Conservation (phyloP, 2,113 vertebrate genomes). For the Phasianus colchicus region DNA sequence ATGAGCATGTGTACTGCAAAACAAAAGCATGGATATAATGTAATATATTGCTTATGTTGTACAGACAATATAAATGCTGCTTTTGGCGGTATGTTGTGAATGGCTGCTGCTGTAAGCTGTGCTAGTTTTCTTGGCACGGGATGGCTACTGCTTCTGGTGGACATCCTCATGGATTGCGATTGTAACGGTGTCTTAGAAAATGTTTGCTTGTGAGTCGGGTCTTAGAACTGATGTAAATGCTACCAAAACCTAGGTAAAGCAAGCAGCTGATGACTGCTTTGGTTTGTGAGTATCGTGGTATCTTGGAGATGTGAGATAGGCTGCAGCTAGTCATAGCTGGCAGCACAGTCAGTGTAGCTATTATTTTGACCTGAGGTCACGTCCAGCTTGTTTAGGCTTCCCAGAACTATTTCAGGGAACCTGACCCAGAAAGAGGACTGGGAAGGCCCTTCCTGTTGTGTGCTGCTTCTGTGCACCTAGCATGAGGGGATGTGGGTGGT, state of each 20-base stretch:
- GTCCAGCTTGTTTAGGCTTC: neutral
- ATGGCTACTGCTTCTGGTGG: neutral
- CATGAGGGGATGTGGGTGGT: neutral
- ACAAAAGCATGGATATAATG: neutral
- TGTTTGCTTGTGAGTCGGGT: neutral
- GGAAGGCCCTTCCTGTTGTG: conserved; percentile 8
- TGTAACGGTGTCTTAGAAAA: neutral
- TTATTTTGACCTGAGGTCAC: neutral
- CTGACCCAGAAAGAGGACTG: neutral
- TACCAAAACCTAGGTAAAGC: neutral
- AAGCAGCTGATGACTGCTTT: neutral
- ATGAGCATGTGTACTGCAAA: neutral
- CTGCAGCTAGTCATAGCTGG: neutral
- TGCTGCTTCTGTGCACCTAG: neutral
- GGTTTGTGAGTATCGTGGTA: rapidly evolving
- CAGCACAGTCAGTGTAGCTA: neutral
- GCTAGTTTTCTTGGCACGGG: neutral
- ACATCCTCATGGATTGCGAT: rapidly evolving
- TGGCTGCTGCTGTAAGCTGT: neutral
- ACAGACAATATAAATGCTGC: neutral
- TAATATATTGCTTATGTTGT: neutral
- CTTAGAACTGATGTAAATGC: neutral
- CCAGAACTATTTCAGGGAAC: neutral
- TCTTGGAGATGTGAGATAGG: rapidly evolving
- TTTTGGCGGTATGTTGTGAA: neutral